Conservation (phyloP, 2,888 invertebrate genomes). For the Agrotis segetum region DNA sequence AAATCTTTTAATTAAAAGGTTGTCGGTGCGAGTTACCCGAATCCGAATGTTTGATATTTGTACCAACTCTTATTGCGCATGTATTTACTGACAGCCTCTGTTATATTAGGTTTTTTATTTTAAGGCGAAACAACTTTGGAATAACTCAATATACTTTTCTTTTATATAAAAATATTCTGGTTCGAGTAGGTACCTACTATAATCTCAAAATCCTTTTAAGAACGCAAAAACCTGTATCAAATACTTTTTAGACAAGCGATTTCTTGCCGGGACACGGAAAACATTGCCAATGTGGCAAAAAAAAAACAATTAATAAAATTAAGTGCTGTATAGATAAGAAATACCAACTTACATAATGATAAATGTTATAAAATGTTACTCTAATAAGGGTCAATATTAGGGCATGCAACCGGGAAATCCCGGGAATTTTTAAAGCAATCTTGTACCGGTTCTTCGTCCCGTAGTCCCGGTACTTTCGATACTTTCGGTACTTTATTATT, state of each 20-base stretch:
- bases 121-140: neutral
- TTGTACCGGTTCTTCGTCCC: no score
- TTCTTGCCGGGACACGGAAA: neutral
- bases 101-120: slow-evolving; percentile 16
- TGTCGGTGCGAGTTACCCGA: slow-evolving; percentile 13
- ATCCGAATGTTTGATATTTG: neutral
- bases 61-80: slow-evolving; percentile 23
- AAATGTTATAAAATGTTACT: neutral
- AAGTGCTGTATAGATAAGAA: neutral
- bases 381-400: no score
- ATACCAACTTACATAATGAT: neutral
- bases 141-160: neutral
- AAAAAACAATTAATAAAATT: neutral
- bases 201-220: neutral
- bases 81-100: slow-evolving; percentile 11
- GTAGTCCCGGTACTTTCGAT: no score
- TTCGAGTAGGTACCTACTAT: neutral
- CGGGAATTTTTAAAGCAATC: no score
- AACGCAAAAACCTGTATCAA: neutral
- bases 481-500: no score
- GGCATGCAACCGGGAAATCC: no score
- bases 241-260: neutral
- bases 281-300: slow-evolving; percentile 11
- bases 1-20: slow-evolving; percentile 67
- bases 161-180: neutral